These are phyloP conservation scores for Samia ricini DNA, from an alignment of 1,140 invertebrate genomes.

Conservation along the genomic window DNA sequence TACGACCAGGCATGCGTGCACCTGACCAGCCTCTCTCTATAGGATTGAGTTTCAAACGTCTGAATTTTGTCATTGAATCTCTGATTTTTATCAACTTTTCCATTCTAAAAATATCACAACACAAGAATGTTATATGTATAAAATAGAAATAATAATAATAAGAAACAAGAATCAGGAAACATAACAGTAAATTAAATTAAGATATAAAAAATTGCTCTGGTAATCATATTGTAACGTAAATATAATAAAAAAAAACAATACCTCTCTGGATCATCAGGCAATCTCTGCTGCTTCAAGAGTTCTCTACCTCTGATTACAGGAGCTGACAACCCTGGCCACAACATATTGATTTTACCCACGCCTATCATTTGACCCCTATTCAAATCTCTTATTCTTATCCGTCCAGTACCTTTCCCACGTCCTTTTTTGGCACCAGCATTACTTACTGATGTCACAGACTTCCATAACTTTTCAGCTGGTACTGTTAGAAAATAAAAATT, in stretches of 20 bases:
- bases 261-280: slow-evolving; percentile 85
- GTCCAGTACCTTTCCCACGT: slow-evolving; percentile 89
- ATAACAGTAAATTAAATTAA: too few species aligned
- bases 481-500: slow-evolving; percentile 74
- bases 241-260: slow-evolving; percentile 22
- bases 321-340: slow-evolving; percentile 95
- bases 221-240: too few species aligned
- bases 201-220: too few species aligned
- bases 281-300: slow-evolving; percentile 82
- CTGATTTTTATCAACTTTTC: slow-evolving; percentile 84
- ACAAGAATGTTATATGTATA: neutral
- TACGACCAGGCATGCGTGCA: slow-evolving; percentile 87
- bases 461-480: slow-evolving; percentile 92
- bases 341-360: slow-evolving; percentile 88
- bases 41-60: slow-evolving; percentile 82
- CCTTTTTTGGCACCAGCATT: slow-evolving; percentile 97
- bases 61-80: slow-evolving; percentile 83
- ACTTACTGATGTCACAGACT: slow-evolving; percentile 95
- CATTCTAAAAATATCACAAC: slow-evolving; percentile 66
- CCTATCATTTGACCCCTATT: slow-evolving; percentile 95
- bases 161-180: too few species aligned
- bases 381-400: slow-evolving; percentile 87
- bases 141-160: too few species aligned
- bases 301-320: slow-evolving; percentile 89
- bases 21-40: slow-evolving; percentile 95